Base-by-base conservation (phyloP, 2,888 invertebrate genomes). In the Ectemnius continuus region DNA sequence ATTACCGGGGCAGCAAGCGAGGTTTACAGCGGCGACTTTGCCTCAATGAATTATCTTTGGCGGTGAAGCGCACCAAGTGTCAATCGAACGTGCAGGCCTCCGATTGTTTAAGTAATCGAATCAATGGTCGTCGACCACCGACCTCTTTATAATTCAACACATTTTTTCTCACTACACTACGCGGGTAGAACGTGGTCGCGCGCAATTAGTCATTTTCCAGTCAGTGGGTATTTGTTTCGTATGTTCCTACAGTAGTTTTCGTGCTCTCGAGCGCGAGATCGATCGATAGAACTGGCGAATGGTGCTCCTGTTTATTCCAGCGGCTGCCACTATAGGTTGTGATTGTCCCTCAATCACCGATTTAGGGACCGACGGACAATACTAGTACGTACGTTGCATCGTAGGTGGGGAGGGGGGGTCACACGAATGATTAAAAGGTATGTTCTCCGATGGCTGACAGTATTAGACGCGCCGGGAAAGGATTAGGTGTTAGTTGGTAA, bases 301-400 rank as follows among this genome's bases (percentile, higher is more conserved):
- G 76, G 76, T 76, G 76, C 76, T 76, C 64, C 60, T 62, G 67
- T 52, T 52, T 71, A 76, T 67, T 67, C 67, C 63, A 76, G 67
- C 76, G 76, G 76, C 71, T 76, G 67, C 20, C n/a, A 2, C 57
- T 20, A 16, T 64, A 67, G 52, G 52, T 52, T 52, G 52, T 52
- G 52, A 52, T 52, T 16, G n/a, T 1, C 52, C 13, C 52, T 52
- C 1, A 52, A 52, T 14, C 16, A 4, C n/a, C 16, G 52, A 52
- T 52, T 52, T 13, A 16, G 52, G 16, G 52, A 52, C 2, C 14
- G 52, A 52, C 13, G 16, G 52, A 52, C 52, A 52, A 52, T 52
- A 52, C 52, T 52, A 52, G 16, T 16, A 16, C 16, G 52, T 52
- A 52, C 52, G 48, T 48, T 48, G 48, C 16, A 16, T 48, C 11